Conservation (phyloP, 2,888 invertebrate species). For the Andricus quercusramuli region DNA sequence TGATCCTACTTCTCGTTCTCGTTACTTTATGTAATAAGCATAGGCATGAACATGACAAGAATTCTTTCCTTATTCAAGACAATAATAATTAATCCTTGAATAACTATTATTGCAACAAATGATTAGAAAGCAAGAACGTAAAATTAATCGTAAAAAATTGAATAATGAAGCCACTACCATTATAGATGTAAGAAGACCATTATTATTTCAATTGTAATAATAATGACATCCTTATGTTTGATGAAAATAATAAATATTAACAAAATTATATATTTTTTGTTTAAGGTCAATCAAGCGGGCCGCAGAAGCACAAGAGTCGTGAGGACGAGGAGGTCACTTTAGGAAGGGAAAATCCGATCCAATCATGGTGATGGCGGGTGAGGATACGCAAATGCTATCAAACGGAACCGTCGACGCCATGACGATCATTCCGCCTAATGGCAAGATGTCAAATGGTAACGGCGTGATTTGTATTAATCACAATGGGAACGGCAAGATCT, state of each 20-base stretch:
- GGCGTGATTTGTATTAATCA: slow-evolving; percentile 68
- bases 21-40: slow-evolving; percentile 24
- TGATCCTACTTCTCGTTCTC: slow-evolving; percentile 19
- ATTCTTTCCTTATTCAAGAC: not conserved
- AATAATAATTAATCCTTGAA: not conserved
- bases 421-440: slow-evolving; percentile 72
- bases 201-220: no score
- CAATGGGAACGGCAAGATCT: slow-evolving; percentile 73
- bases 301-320: not conserved
- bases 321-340: slow-evolving; percentile 14
- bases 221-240: no score
- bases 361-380: slow-evolving; percentile 69
- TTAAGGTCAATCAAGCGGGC: not conserved
- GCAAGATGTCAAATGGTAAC: slow-evolving; percentile 71
- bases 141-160: no score
- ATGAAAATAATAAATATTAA: not conserved
- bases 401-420: slow-evolving; percentile 70
- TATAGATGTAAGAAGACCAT: no score
- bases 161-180: no score
- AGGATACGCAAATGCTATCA: slow-evolving; percentile 70
- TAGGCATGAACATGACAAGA: slow-evolving; percentile 10
- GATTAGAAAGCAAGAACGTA: no score
- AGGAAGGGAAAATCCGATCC: not conserved
- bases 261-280: not conserved
- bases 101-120: not conserved